These are phyloP conservation scores for Dendropsophus ebraccatus DNA, from an alignment of 2,113 vertebrate species.

Conservation along the genomic window DNA sequence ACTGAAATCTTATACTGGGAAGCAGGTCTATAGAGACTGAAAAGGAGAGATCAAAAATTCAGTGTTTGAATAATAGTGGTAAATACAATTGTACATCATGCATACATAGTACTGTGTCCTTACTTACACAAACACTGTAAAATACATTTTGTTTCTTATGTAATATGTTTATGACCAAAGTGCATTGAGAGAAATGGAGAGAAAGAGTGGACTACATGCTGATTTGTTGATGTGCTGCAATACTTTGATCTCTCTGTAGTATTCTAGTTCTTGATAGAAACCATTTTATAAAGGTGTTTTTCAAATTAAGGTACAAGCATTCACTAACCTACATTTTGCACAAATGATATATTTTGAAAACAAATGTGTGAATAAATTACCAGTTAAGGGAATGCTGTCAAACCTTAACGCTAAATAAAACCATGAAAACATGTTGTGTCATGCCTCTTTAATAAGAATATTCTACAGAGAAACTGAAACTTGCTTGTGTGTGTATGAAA, in stretches of 20 bases:
- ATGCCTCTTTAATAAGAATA: background rate
- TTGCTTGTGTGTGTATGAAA: too few species aligned
- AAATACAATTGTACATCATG: background rate
- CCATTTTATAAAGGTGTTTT: slow-evolving; percentile 76
- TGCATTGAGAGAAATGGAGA: slow-evolving; percentile 85
- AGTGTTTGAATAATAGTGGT: background rate
- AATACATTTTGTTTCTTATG: slow-evolving; percentile 66
- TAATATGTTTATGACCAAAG: slow-evolving; percentile 88
- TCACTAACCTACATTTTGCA: slow-evolving; percentile 78
- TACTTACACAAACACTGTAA: background rate
- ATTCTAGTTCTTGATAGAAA: slow-evolving; percentile 74
- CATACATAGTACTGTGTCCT: background rate
- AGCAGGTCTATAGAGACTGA: background rate
- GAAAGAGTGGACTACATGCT: slow-evolving; percentile 62
- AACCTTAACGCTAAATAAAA: slow-evolving; percentile 59
- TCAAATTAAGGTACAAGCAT: slow-evolving; percentile 76
- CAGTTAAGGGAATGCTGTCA: slow-evolving; percentile 67
- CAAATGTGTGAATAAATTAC: slow-evolving; percentile 66
- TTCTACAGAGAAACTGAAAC: too few species aligned
- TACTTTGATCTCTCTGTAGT: slow-evolving; percentile 70
- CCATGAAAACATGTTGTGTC: background rate
- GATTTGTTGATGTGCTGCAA: slow-evolving; percentile 74
- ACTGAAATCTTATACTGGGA: background rate
- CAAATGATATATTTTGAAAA: slow-evolving; percentile 77
- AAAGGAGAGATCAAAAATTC: background rate